Conservation (phyloP, 2,113 vertebrate species). For the Apodemus sylvaticus region DNA sequence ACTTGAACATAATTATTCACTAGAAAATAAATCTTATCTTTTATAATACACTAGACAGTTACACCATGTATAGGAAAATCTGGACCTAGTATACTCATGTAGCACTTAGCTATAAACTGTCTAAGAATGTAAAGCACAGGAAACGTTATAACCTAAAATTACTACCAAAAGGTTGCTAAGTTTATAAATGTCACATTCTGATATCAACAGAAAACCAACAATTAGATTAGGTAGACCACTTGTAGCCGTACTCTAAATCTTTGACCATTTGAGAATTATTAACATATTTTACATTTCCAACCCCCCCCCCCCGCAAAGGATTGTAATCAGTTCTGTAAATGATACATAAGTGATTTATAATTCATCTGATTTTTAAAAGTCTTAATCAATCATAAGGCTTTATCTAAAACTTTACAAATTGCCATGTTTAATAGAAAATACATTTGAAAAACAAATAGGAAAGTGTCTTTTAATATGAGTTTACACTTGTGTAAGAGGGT, state of each 20-base stretch:
- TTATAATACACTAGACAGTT: not conserved
- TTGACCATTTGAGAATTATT: not conserved
- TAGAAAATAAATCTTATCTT: conserved; percentile 22
- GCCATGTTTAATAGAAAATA: not conserved
- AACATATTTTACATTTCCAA: not conserved
- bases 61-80: not conserved
- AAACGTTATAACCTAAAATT: conserved; percentile 26
- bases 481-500: not conserved
- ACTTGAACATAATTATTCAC: conserved; percentile 23
- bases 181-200: conserved; percentile 29
- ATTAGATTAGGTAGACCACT: not conserved
- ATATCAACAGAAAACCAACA: not conserved
- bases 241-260: not conserved
- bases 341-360: not conserved
- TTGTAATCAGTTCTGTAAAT: not conserved
- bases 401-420: not conserved
- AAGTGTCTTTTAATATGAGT: not conserved
- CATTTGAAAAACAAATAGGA: not conserved
- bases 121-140: not conserved
- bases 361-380: not conserved
- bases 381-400: not conserved
- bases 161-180: not conserved
- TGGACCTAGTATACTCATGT: not conserved
- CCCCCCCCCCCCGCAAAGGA: not conserved
- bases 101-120: not conserved